Percentiles rank a stretch among this genome's conserved stretches.
These are phyloP conservation scores for Bombus pascuorum DNA, from an alignment of 1,140 invertebrate species.

Conservation along the genomic window DNA sequence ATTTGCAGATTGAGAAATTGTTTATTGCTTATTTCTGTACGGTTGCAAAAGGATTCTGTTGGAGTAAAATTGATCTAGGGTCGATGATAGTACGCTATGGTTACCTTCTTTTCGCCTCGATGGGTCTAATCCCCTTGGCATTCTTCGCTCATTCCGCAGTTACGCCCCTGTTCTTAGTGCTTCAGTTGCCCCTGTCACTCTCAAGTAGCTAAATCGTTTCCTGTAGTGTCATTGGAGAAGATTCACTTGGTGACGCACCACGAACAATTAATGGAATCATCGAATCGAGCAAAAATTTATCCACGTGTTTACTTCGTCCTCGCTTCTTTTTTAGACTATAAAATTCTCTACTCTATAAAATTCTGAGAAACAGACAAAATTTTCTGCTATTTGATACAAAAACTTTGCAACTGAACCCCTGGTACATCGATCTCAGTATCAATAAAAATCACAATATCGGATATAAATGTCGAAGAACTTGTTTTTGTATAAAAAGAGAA, in stretches of 20 bases:
- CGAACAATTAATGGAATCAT: neutral
- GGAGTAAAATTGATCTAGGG: no score
- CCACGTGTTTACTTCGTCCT: neutral
- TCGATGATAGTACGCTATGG: neutral
- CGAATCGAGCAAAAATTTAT: neutral
- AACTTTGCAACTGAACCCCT: no score
- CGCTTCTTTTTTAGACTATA: no score
- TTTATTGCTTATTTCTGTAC: neutral
- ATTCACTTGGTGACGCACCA: no score
- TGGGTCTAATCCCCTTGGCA: slow-evolving; percentile 5
- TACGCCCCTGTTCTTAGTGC: slow-evolving; percentile 11
- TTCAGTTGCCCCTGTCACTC: neutral
- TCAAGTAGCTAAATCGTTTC: neutral
- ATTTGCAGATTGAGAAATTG: neutral
- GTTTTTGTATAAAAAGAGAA: no score
- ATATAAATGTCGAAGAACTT: no score
- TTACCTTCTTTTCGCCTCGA: neutral
- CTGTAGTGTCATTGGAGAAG: neutral
- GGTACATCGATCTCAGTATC: no score
- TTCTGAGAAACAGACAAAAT: no score
- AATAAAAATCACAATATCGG: no score
- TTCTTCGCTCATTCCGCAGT: slow-evolving; percentile 21
- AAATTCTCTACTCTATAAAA: no score
- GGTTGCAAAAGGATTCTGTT: neutral
- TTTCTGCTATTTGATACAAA: no score